These are phyloP conservation scores for Cataglyphis livida DNA, from an alignment of 2,888 invertebrate genomes.

Conservation along the genomic window DNA sequence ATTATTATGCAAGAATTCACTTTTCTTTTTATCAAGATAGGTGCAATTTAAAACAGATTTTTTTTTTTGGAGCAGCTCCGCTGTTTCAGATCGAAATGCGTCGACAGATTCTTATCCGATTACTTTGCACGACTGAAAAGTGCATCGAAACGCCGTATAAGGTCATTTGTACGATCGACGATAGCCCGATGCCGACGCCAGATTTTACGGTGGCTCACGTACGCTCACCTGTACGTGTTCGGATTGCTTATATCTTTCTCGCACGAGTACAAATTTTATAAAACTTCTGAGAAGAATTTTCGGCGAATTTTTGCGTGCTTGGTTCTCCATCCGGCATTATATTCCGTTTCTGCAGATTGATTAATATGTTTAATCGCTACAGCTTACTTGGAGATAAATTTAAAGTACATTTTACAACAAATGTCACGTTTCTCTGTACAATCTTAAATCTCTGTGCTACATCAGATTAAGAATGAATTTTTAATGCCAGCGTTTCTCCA, in stretches of 20 bases:
- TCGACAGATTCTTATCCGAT: slow-evolving; percentile 68
- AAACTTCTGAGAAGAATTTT: slow-evolving; percentile 30
- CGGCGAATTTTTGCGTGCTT: slow-evolving; percentile 7
- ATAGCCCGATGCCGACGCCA: slow-evolving; percentile 69
- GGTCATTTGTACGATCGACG: slow-evolving; percentile 72
- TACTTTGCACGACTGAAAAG: slow-evolving; percentile 63
- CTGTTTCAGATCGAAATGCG: slow-evolving; percentile 60
- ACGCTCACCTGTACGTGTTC: slow-evolving; percentile 64
- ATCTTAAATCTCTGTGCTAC: background rate
- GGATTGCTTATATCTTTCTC: slow-evolving; percentile 23
- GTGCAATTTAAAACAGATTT: background rate
- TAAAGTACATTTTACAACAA: background rate
- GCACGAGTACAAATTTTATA: slow-evolving; percentile 18
- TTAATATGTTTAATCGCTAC: background rate
- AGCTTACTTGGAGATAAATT: background rate
- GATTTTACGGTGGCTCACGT: slow-evolving; percentile 51
- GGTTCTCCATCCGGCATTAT: background rate
- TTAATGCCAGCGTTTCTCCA: background rate
- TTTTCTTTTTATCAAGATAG: background rate
- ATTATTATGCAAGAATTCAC: background rate
- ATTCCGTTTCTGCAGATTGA: background rate
- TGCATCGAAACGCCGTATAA: slow-evolving; percentile 73
- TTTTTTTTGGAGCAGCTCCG: slow-evolving; percentile 8
- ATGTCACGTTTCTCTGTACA: background rate
- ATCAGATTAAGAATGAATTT: background rate